A percentile compares a stretch with the other conserved stretches of the same genome.
These are phyloP conservation scores for Bombus ignitus DNA, from an alignment of 1,140 invertebrate genomes.

Conservation along the genomic window DNA sequence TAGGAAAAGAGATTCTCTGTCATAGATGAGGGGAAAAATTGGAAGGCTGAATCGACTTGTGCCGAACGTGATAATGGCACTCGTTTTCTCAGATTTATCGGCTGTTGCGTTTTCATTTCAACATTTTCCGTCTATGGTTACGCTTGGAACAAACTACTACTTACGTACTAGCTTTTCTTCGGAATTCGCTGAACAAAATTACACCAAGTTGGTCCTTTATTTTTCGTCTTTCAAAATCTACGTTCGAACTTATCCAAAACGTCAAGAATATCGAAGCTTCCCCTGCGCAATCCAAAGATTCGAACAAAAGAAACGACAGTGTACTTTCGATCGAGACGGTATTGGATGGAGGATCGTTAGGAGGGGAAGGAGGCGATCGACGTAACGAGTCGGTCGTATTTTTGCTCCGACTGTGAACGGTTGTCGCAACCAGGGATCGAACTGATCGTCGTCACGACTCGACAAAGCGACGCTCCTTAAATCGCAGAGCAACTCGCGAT, in stretches of 20 bases:
- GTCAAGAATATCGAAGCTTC: neutral
- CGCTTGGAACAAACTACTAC: too few relatives aligned
- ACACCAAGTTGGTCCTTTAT: neutral
- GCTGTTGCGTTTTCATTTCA: neutral
- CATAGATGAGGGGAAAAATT: neutral
- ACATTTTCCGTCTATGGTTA: too few relatives aligned
- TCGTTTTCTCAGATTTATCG: neutral
- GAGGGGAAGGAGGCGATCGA: neutral
- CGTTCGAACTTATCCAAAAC: neutral
- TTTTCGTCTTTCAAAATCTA: neutral
- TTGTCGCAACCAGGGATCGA: constrained; percentile 55
- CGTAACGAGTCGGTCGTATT: constrained; percentile 22
- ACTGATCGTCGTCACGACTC: constrained; percentile 64
- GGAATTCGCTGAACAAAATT: neutral
- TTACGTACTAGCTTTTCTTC: too few relatives aligned
- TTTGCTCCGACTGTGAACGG: constrained; percentile 7
- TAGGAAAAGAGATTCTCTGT: constrained; percentile 12
- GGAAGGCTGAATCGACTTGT: neutral
- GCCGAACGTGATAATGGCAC: neutral
- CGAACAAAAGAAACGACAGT: neutral
- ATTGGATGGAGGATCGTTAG: neutral
- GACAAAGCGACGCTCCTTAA: constrained; percentile 51
- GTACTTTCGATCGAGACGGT: neutral
- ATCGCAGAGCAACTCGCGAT: constrained; percentile 34
- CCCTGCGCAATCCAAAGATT: too few relatives aligned